phyloP scores from a whole-genome alignment of 2,797 vertebrate genomes.

The Agapornis canus region DNA sequence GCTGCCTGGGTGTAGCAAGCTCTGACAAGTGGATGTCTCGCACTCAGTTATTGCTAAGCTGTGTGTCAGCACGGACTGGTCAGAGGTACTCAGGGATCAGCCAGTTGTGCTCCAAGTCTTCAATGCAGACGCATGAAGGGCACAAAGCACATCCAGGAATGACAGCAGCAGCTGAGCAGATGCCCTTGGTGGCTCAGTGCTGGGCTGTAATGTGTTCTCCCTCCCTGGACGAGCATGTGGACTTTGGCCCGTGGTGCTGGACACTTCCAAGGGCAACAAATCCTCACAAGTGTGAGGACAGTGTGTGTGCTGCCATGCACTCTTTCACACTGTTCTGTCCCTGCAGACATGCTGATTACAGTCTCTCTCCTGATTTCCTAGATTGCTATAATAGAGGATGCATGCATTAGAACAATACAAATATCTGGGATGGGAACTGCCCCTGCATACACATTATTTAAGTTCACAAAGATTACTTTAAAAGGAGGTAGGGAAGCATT shows the following conservation, averaged over 20 bases:
- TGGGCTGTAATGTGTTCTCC: background rate
- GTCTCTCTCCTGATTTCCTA: background rate
- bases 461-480: background rate
- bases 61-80: fast-evolving
- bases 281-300: background rate
- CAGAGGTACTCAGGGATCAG: fast-evolving
- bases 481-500: background rate
- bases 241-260: background rate
- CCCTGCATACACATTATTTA: background rate
- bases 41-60: background rate
- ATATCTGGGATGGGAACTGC: background rate
- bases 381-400: fast-evolving
- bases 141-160: background rate
- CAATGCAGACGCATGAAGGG: background rate
- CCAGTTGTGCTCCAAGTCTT: background rate
- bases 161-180: background rate
- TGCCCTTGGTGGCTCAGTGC: background rate
- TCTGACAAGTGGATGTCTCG: fast-evolving
- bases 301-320: background rate
- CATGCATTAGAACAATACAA: background rate
- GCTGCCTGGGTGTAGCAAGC: background rate
- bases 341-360: background rate
- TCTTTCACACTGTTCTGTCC: background rate
- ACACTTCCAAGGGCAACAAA: background rate
- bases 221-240: background rate